phyloP scores from a whole-genome alignment of 23 tunicate genomes.

The Corella eumyota region DNA sequence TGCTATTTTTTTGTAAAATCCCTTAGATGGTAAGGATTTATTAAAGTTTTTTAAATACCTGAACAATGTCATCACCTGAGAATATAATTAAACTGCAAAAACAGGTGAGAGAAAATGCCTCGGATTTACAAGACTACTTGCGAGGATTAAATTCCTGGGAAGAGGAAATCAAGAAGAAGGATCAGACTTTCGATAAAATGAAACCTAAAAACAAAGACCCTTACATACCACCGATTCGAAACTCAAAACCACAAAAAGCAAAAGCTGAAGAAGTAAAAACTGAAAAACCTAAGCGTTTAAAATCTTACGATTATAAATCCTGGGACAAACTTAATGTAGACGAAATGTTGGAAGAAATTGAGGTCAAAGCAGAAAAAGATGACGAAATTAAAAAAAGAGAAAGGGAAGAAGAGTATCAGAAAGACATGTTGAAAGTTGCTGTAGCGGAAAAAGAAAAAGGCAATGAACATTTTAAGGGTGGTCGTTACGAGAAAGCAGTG shows the following conservation, averaged over 20 bases:
- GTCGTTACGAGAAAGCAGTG: slow-evolving; percentile 48
- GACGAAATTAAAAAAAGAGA: slow-evolving; percentile 46
- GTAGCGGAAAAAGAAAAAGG: slow-evolving; percentile 74
- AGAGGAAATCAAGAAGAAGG: slow-evolving; percentile 74
- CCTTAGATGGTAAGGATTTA: no score
- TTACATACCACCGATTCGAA: slow-evolving; percentile 43
- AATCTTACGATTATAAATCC: slow-evolving; percentile 55
- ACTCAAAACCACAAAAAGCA: slow-evolving; percentile 4
- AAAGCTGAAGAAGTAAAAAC: slow-evolving; percentile 1
- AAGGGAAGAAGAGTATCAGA: slow-evolving; percentile 22
- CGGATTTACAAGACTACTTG: slow-evolving; percentile 53
- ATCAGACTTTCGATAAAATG: slow-evolving; percentile 53
- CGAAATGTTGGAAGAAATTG: slow-evolving; percentile 70
- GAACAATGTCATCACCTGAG: slow-evolving; percentile 22
- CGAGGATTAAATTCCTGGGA: slow-evolving; percentile 75
- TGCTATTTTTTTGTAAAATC: no score
- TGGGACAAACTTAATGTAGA: slow-evolving; percentile 87
- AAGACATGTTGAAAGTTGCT: slow-evolving; percentile 24
- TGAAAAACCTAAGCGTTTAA: slow-evolving; percentile 43
- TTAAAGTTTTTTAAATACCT: neutral
- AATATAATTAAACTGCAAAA: slow-evolving; percentile 55
- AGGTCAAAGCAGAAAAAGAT: slow-evolving; percentile 66
- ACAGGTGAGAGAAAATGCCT: slow-evolving; percentile 65
- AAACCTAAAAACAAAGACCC: slow-evolving; percentile 48
- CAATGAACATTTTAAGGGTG: slow-evolving; percentile 56